These are phyloP conservation scores for Phyto melanocephala DNA, from an alignment of 2,888 invertebrate genomes.

Conservation along the genomic window DNA sequence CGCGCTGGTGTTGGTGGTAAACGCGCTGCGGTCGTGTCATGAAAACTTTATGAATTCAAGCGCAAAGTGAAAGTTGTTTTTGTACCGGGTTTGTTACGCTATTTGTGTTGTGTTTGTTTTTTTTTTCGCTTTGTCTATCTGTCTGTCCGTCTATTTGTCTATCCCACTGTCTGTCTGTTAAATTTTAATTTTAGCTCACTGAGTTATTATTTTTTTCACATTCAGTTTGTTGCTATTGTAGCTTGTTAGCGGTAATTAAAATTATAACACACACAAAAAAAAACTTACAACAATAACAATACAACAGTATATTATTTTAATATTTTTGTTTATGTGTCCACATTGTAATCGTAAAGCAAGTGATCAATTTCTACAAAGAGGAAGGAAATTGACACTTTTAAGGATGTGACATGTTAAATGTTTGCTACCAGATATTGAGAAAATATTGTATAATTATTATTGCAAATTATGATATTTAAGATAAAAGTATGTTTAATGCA, in stretches of 20 bases:
- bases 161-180: not conserved
- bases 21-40: conserved; percentile 44
- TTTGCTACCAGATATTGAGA: too few species aligned
- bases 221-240: conserved; percentile 57
- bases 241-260: conserved; percentile 28
- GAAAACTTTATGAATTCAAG: conserved; percentile 72
- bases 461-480: too few species aligned
- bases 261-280: not conserved
- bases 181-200: not conserved
- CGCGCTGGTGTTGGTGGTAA: not conserved
- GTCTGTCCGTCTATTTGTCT: not conserved
- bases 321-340: not conserved
- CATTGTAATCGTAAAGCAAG: not conserved
- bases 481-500: too few species aligned
- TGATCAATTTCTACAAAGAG: conserved; percentile 1
- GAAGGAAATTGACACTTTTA: conserved; percentile 24
- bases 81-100: conserved; percentile 32
- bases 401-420: conserved; percentile 18
- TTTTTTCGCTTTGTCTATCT: too few species aligned
- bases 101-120: too few species aligned
- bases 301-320: not conserved
- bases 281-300: not conserved
- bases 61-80: conserved; percentile 76
- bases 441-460: too few species aligned
- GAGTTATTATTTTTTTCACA: not conserved